Percentiles rank a stretch among this genome's conserved stretches.
These are phyloP conservation scores for Ypsolopha scabrella DNA, from an alignment of 2,888 invertebrate genomes.

Conservation along the genomic window DNA sequence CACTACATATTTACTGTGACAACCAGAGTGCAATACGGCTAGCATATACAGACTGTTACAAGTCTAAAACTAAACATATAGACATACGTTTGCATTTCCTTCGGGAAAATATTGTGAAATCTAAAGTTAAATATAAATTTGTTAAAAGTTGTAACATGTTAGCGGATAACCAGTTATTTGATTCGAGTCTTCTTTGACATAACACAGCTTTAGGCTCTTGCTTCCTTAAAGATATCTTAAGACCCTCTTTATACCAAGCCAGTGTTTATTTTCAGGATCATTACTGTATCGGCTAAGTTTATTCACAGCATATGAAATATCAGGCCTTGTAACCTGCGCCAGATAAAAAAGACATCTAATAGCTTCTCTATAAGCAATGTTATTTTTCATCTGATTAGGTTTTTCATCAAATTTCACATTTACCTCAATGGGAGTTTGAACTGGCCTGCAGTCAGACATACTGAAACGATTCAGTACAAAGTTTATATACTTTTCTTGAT, in stretches of 20 bases:
- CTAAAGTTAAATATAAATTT: too few species aligned
- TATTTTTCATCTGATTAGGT: not conserved
- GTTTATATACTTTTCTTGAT: conserved; percentile 12
- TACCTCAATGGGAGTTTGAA: conserved; percentile 10
- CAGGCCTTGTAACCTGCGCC: conserved; percentile 8
- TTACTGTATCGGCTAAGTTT: conserved; percentile 8
- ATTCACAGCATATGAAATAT: conserved; percentile 8
- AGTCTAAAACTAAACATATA: too few species aligned
- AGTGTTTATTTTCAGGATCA: conserved; percentile 13
- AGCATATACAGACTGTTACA: too few species aligned
- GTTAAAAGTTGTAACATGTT: too few species aligned
- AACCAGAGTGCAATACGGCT: too few species aligned
- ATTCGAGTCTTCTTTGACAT: not conserved
- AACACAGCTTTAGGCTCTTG: conserved; percentile 2
- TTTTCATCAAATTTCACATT: conserved; percentile 7
- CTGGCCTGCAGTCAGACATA: conserved; percentile 14
- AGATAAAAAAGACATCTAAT: conserved; percentile 9
- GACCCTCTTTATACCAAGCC: conserved; percentile 14
- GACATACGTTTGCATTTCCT: too few species aligned
- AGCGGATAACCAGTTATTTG: too few species aligned
- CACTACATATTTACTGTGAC: too few species aligned
- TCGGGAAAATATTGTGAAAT: too few species aligned
- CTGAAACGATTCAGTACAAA: conserved; percentile 8
- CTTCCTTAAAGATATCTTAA: conserved; percentile 12
- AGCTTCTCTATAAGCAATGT: conserved; percentile 8